phyloP scores from a whole-genome alignment of 1,140 invertebrate genomes.

The Drosophila athabasca region DNA sequence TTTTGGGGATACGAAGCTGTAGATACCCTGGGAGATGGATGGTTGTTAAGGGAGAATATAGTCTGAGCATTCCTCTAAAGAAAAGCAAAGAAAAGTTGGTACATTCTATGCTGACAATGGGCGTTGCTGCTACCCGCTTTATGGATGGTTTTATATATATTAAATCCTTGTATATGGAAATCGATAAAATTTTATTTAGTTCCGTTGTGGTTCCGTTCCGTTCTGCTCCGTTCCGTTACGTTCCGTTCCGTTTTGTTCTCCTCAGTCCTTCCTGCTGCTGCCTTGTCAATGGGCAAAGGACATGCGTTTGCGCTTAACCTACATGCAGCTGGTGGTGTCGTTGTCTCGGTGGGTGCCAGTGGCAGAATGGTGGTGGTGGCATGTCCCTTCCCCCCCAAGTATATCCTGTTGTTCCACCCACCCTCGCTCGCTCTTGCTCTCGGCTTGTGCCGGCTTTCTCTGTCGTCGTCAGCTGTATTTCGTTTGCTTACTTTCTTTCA shows the following conservation, averaged over 20 bases:
- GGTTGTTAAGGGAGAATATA: too few relatives aligned
- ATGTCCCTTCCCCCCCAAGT: constrained; percentile 19
- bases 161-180: constrained; percentile 43
- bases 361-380: constrained; percentile 17
- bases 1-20: too few relatives aligned
- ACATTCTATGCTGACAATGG: constrained; percentile 25
- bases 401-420: constrained; percentile 27
- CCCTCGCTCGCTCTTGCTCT: constrained; percentile 18
- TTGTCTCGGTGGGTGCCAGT: background rate
- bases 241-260: constrained; percentile 13
- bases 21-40: background rate
- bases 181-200: constrained; percentile 79
- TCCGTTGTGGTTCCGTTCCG: constrained; percentile 26
- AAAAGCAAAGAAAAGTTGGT: too few relatives aligned
- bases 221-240: constrained; percentile 36
- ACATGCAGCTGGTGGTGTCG: constrained; percentile 48
- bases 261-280: constrained; percentile 31
- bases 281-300: constrained; percentile 51
- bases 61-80: too few relatives aligned
- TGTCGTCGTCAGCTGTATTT: constrained; percentile 21
- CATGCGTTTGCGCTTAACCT: constrained; percentile 74
- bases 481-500: constrained; percentile 18
- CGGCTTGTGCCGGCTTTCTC: constrained; percentile 25
- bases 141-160: constrained; percentile 21
- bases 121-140: background rate